These are phyloP conservation scores for Rhorus exstirpatorius DNA, from an alignment of 2,888 invertebrate species.

Conservation along the genomic window DNA sequence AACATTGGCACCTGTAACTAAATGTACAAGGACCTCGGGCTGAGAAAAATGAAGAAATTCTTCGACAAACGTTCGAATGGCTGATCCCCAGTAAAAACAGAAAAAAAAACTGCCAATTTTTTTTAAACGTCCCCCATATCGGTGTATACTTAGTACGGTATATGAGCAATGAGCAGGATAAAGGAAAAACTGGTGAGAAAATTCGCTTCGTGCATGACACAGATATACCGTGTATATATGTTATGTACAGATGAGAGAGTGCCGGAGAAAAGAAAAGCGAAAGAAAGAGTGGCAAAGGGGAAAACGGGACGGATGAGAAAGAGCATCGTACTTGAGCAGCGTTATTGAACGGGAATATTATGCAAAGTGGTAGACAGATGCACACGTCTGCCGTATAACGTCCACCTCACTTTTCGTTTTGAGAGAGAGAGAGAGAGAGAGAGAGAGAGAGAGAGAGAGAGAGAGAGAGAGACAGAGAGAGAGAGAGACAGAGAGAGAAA, in stretches of 20 bases:
- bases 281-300: conserved; percentile 39
- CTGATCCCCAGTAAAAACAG: background rate
- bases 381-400: conserved; percentile 73
- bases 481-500: conserved; percentile 11
- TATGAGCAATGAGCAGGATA: background rate
- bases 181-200: background rate
- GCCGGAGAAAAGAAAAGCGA: conserved; percentile 19
- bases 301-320: conserved; percentile 55
- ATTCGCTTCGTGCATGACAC: conserved; percentile 6
- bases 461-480: conserved; percentile 4
- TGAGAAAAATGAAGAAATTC: background rate
- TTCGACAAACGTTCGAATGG: background rate
- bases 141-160: conserved; percentile 11
- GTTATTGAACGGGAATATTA: conserved; percentile 76
- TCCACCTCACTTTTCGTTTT: conserved; percentile 62
- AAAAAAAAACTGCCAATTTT: background rate
- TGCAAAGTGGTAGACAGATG: conserved; percentile 81
- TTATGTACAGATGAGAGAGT: conserved; percentile 21
- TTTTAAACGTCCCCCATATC: background rate
- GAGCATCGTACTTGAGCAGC: conserved; percentile 66
- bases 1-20: too few species aligned
- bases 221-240: background rate
- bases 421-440: background rate
- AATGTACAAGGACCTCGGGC: background rate
- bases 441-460: background rate